A percentile compares a stretch with the other conserved stretches of the same genome.
These are phyloP conservation scores for Osmoderma eremita DNA, from an alignment of 2,888 invertebrate genomes.

Conservation along the genomic window DNA sequence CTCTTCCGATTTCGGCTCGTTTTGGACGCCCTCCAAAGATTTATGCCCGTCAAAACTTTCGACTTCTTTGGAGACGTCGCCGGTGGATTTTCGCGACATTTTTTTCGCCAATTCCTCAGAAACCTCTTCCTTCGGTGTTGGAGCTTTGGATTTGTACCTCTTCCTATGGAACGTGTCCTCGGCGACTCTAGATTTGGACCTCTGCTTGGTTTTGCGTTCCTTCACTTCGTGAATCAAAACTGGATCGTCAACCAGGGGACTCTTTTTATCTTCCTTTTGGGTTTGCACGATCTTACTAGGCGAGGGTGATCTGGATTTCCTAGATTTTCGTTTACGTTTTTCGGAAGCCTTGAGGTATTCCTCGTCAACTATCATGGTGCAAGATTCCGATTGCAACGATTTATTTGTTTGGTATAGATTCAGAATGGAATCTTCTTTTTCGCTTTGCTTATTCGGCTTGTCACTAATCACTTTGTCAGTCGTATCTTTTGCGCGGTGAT, in stretches of 20 bases:
- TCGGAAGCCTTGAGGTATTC: neutral
- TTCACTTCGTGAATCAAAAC: neutral
- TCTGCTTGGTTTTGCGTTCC: slow-evolving; percentile 21
- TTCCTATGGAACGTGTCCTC: neutral
- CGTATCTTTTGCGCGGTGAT: neutral
- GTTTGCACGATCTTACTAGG: neutral
- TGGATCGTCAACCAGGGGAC: neutral
- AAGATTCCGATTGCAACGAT: slow-evolving; percentile 26
- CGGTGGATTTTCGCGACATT: slow-evolving; percentile 22
- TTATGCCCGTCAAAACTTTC: slow-evolving; percentile 25
- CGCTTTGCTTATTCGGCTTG: neutral
- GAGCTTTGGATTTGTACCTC: slow-evolving; percentile 2
- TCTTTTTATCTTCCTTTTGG: neutral
- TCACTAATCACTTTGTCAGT: neutral
- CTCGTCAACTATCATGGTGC: slow-evolving; percentile 24
- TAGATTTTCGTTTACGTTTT: neutral
- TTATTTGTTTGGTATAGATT: slow-evolving; percentile 34
- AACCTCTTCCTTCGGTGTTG: neutral
- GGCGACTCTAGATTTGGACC: slow-evolving; percentile 25
- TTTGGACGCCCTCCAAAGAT: slow-evolving; percentile 23
- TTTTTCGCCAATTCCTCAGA: slow-evolving; percentile 12
- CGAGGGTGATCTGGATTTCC: slow-evolving; percentile 15
- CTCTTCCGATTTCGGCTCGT: neutral
- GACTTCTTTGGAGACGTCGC: slow-evolving; percentile 24
- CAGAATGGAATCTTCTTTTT: slow-evolving; percentile 26